Conservation (phyloP, 2,888 invertebrate genomes). For the Eristalis intricaria region DNA sequence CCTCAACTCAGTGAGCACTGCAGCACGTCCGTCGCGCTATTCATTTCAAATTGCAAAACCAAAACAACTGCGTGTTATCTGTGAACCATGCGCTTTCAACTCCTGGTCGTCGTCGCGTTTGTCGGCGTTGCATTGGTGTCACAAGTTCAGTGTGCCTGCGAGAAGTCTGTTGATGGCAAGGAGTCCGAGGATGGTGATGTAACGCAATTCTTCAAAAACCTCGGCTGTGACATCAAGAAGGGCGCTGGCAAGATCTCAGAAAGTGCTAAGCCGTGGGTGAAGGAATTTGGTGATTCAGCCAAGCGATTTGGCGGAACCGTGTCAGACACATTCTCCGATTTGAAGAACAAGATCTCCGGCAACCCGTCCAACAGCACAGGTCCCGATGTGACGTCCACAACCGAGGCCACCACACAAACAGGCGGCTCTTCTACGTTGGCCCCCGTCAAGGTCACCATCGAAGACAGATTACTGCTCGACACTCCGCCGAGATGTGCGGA, state of each 20-base stretch:
- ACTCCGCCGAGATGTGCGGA: constrained; percentile 36
- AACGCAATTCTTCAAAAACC: constrained; percentile 76
- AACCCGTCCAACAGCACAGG: constrained; percentile 40
- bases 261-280: constrained; percentile 76
- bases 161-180: constrained; percentile 48
- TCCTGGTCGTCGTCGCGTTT: constrained; percentile 23
- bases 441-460: constrained; percentile 59
- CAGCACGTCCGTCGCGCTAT: neutral
- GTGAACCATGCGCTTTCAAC: constrained; percentile 39
- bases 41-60: neutral
- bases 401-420: neutral
- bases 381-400: neutral
- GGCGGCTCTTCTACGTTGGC: neutral
- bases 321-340: constrained; percentile 77
- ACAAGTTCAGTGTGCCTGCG: constrained; percentile 49
- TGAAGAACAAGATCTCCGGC: constrained; percentile 78
- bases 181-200: constrained; percentile 76
- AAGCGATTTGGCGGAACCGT: constrained; percentile 76
- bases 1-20: neutral
- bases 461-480: constrained; percentile 74
- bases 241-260: constrained; percentile 77
- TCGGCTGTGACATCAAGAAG: constrained; percentile 77
- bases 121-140: constrained; percentile 12
- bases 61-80: constrained; percentile 4
- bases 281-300: constrained; percentile 76